Evolutionary conservation across 2,888 invertebrate species (phyloP), one percentile per base, ranked within the genome.

Genomic region (Tribolium freemani): DNA sequence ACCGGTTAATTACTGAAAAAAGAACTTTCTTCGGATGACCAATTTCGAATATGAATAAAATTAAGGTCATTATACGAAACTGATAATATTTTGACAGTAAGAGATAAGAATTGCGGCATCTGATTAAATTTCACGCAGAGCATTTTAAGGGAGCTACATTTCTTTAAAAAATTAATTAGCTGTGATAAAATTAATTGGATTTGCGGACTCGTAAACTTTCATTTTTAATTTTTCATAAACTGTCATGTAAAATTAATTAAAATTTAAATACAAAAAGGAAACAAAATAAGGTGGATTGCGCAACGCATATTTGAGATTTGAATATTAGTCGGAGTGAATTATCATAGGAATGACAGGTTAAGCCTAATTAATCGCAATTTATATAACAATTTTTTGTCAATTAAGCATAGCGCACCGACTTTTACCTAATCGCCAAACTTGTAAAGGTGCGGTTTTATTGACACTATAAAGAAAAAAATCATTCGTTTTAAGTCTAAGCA

Each of bases 11-110:
- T 38, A 38, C 38, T 8, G 8, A 31, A 38, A 38, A 38, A 38
- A 38, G 8, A n/a, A 38, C 38, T 38, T 38, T 38, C 38, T 38
- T 38, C 38, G 8, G 38, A n/a, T 38, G 38, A 38, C 38, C 38
- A 38, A 38, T 38, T 38, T 38, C 8, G n/a, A 38, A 9, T 56
- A 31, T 31, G 56, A 56, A 56, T 56, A 38, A 56, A 56, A 56
- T 56, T 56, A 56, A 56, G 56, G 56, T 56, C 38, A 56, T 30
- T 26, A 56, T 11, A 13, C 56, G 11, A 56, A 56, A 30, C 26
- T 16, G 56, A 56, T 56, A 56, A 56, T 56, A 38, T 38, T 38
- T 38, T 38, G 38, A 38, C 38, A 38, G 8, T 5, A 38, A 5
- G 9, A 38, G 38, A 38, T 38, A 38, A 38, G n/a, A 38, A 38